These are phyloP conservation scores for Drosophila nr. perissopoda DNA, from an alignment of 2,888 invertebrate genomes.

Conservation along the genomic window DNA sequence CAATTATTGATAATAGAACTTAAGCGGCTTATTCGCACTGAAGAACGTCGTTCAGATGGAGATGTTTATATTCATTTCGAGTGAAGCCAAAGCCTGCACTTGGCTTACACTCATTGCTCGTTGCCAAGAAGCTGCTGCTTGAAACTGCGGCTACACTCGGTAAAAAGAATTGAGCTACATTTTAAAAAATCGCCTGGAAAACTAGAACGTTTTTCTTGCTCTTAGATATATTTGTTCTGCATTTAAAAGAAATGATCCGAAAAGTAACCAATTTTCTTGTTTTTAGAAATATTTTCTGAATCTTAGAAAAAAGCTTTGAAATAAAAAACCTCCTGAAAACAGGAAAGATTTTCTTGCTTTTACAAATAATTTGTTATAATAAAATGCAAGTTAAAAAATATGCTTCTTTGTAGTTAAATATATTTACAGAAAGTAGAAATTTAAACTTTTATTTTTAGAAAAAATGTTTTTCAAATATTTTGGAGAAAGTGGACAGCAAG, in stretches of 20 bases:
- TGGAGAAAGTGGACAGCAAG: too few species aligned
- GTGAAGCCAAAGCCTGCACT: background rate
- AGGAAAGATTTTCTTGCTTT: background rate
- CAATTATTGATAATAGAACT: slow-evolving; percentile 59
- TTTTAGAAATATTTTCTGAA: background rate
- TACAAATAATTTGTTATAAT: background rate
- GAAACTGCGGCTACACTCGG: background rate
- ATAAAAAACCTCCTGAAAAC: background rate
- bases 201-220: background rate
- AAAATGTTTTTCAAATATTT: too few species aligned
- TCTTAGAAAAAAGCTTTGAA: background rate
- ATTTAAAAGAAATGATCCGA: background rate
- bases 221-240: background rate
- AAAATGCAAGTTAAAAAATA: too few species aligned
- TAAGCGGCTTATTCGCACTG: slow-evolving; percentile 60
- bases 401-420: background rate
- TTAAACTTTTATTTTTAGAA: background rate
- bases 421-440: background rate
- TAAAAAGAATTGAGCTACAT: background rate
- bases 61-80: background rate
- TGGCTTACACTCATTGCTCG: background rate
- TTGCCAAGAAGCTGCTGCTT: background rate
- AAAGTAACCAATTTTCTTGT: background rate
- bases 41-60: background rate
- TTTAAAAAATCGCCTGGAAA: background rate